Evolutionary conservation across 2,113 vertebrate genomes (phyloP).

Genomic region (Miniopterus natalensis): DNA sequence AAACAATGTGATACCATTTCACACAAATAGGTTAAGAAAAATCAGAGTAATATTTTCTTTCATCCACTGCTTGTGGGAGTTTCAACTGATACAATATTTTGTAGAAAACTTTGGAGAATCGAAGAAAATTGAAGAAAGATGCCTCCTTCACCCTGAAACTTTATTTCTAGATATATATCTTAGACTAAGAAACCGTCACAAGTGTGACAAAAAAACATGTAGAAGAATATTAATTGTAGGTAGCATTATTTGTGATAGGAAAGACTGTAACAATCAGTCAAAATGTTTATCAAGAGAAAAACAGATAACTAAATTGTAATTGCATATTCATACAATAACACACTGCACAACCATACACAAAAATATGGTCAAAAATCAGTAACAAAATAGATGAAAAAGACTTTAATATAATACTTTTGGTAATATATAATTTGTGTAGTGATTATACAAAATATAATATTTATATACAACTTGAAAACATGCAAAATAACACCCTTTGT

Average conservation of each 20-base stretch:
- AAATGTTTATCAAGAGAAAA: slow-evolving; percentile 12
- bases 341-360: neutral
- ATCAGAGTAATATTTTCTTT: neutral
- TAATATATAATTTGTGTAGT: neutral
- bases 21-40: neutral
- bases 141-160: neutral
- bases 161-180: neutral
- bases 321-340: neutral
- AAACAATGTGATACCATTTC: slow-evolving; percentile 2
- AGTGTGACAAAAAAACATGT: neutral
- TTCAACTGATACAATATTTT: neutral
- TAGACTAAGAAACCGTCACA: neutral
- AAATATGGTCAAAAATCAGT: slow-evolving; percentile 15
- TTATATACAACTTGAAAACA: neutral
- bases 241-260: slow-evolving; percentile 11
- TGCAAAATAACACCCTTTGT: neutral
- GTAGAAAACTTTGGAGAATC: neutral
- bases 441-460: slow-evolving; percentile 1
- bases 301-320: neutral
- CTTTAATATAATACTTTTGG: neutral
- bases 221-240: neutral
- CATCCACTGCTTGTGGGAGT: neutral
- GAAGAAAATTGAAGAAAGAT: neutral
- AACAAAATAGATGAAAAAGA: neutral
- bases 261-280: neutral